A percentile compares a stretch with the other conserved stretches of the same genome.
These are phyloP conservation scores for Scophthalmus maximus DNA, from an alignment of 2,113 vertebrate species.

Conservation along the genomic window DNA sequence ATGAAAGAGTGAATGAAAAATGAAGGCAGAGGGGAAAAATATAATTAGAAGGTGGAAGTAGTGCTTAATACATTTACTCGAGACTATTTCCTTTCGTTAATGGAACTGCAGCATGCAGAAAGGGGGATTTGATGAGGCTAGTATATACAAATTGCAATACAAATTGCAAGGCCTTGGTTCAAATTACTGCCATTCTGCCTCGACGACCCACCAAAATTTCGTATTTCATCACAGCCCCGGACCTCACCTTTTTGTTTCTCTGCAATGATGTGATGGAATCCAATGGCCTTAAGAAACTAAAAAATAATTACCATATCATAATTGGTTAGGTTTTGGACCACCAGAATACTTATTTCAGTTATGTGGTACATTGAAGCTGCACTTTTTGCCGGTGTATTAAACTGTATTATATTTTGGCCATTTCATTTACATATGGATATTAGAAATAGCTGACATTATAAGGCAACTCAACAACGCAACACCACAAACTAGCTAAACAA, in stretches of 20 bases:
- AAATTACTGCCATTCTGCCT: conserved; percentile 69
- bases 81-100: conserved; percentile 80
- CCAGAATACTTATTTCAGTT: no score
- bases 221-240: conserved; percentile 31
- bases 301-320: no score
- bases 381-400: background rate
- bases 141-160: conserved; percentile 76
- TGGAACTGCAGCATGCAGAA: conserved; percentile 50
- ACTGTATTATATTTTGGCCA: background rate
- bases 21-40: conserved; percentile 55
- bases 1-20: conserved; percentile 76
- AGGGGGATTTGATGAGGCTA: conserved; percentile 71
- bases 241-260: conserved; percentile 20
- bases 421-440: background rate
- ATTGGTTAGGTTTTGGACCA: no score
- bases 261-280: no score
- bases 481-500: no score
- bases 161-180: conserved; percentile 68
- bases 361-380: background rate
- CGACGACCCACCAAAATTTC: conserved; percentile 63
- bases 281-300: no score
- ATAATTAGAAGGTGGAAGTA: conserved; percentile 73
- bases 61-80: conserved; percentile 75
- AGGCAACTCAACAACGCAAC: background rate
- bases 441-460: background rate